These are phyloP conservation scores for Cerastis leucographa DNA, from an alignment of 2,888 invertebrate species.

Conservation along the genomic window DNA sequence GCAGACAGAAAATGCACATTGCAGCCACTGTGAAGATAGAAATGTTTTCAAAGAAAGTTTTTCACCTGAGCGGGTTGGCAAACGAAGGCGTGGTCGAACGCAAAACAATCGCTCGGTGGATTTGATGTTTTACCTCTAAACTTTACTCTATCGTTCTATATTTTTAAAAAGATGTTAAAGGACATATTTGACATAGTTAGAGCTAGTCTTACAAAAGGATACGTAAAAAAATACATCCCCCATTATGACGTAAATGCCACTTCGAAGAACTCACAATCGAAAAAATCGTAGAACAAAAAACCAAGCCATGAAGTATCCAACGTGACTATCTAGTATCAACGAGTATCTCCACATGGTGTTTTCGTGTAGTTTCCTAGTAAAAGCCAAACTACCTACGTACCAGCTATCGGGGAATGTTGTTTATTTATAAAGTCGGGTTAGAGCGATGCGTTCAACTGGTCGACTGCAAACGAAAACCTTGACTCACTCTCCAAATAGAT, in stretches of 20 bases:
- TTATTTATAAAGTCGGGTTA: slow-evolving; percentile 68
- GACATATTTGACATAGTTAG: neutral
- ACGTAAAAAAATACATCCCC: neutral
- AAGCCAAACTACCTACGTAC: slow-evolving; percentile 16
- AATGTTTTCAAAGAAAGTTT: neutral
- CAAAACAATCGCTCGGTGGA: neutral
- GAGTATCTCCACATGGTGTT: slow-evolving; percentile 39
- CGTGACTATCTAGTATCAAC: slow-evolving; percentile 9
- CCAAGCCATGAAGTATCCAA: slow-evolving; percentile 10
- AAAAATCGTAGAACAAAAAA: slow-evolving; percentile 15
- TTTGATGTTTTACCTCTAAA: neutral
- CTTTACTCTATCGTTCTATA: neutral
- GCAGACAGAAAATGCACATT: neutral
- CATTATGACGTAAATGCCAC: neutral
- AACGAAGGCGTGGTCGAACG: neutral
- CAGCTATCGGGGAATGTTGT: slow-evolving; percentile 56
- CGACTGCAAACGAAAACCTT: slow-evolving; percentile 73
- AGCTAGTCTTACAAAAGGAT: neutral
- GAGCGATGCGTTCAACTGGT: slow-evolving; percentile 64
- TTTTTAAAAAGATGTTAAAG: too few relatives aligned
- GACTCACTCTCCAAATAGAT: slow-evolving; percentile 82
- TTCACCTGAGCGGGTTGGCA: neutral
- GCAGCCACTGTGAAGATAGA: neutral
- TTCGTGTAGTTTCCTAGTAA: slow-evolving; percentile 51
- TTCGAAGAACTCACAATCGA: slow-evolving; percentile 27